phyloP scores from a whole-genome alignment of 1,140 invertebrate genomes.

The Rhyacophila brunnea region DNA sequence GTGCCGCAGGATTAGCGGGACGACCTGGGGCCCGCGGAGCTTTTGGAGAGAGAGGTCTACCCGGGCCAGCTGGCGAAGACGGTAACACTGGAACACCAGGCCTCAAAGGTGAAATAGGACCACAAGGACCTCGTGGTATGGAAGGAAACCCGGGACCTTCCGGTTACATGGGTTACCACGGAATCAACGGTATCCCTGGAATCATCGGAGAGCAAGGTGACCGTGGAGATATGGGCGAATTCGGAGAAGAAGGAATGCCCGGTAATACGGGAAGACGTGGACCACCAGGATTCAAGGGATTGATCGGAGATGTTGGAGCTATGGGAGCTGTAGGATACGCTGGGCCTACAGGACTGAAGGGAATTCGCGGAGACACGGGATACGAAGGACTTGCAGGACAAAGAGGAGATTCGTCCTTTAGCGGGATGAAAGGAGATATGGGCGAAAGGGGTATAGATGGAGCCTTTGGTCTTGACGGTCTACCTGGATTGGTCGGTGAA shows the following conservation, averaged over 20 bases:
- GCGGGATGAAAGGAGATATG: constrained; percentile 64
- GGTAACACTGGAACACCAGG: constrained; percentile 60
- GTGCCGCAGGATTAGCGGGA: constrained; percentile 58
- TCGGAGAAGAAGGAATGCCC: constrained; percentile 39
- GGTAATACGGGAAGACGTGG: constrained; percentile 49
- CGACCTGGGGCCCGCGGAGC: constrained; percentile 54
- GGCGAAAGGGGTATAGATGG: constrained; percentile 50
- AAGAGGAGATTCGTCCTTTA: constrained; percentile 55
- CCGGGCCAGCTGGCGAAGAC: constrained; percentile 55
- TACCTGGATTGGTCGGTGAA: constrained; percentile 38
- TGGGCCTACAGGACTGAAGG: constrained; percentile 43
- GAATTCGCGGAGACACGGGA: constrained; percentile 54
- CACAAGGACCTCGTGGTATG: constrained; percentile 49
- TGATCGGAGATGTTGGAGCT: constrained; percentile 41
- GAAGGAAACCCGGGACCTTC: constrained; percentile 53
- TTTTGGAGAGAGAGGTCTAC: constrained; percentile 54
- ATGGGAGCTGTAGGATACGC: constrained; percentile 52
- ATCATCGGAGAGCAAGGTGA: constrained; percentile 53
- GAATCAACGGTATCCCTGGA: constrained; percentile 40
- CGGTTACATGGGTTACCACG: constrained; percentile 50
- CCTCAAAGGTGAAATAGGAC: constrained; percentile 59
- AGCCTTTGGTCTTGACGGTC: constrained; percentile 39
- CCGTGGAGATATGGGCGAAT: constrained; percentile 54
- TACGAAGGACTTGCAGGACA: constrained; percentile 47
- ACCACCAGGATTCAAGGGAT: constrained; percentile 45